Evolutionary conservation across 2,888 invertebrate genomes (phyloP), one percentile per base, ranked within the genome.

Genomic region (Piscicola geometra): DNA sequence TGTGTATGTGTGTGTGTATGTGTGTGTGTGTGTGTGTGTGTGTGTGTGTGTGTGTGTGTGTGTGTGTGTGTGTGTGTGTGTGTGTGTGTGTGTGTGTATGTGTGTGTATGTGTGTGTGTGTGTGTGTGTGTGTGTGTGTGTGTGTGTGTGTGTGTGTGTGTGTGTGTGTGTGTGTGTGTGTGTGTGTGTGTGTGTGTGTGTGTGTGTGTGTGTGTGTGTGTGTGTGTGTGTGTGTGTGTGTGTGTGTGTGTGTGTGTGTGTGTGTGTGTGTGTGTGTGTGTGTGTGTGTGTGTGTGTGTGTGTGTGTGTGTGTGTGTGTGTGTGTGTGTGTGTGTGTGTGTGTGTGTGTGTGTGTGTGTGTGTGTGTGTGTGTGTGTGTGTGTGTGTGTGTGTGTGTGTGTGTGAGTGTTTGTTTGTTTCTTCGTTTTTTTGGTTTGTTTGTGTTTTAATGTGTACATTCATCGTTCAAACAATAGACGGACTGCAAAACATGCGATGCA

Each of bases 401-500:
- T n/a, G n/a, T n/a, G n/a, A n/a, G n/a, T n/a, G n/a, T n/a, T n/a
- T n/a, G n/a, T n/a, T n/a, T n/a, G n/a, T n/a, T n/a, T n/a, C n/a
- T n/a, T n/a, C n/a, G n/a, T n/a, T n/a, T n/a, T n/a, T n/a, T n/a
- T n/a, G n/a, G n/a, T n/a, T n/a, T n/a, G n/a, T n/a, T n/a, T n/a
- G n/a, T n/a, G n/a, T n/a, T n/a, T n/a, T n/a, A n/a, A n/a, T n/a
- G n/a, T n/a, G n/a, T n/a, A n/a, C n/a, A n/a, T n/a, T n/a, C n/a
- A n/a, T n/a, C n/a, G n/a, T n/a, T n/a, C n/a, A n/a, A n/a, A n/a
- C n/a, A n/a, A 12, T 92, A 66, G 94, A 94, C 86, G 93, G 96
- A 25, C 91, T 99, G 89, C 87, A 98, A 78, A 93, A 93, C 52
- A 90, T 97, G 89, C 89, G 98, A 79, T 95, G 98, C 3, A 91